Percentiles rank a stretch among this genome's conserved stretches.
Conservation (phyloP, 2,797 vertebrate species). For the Manis javanica region DNA sequence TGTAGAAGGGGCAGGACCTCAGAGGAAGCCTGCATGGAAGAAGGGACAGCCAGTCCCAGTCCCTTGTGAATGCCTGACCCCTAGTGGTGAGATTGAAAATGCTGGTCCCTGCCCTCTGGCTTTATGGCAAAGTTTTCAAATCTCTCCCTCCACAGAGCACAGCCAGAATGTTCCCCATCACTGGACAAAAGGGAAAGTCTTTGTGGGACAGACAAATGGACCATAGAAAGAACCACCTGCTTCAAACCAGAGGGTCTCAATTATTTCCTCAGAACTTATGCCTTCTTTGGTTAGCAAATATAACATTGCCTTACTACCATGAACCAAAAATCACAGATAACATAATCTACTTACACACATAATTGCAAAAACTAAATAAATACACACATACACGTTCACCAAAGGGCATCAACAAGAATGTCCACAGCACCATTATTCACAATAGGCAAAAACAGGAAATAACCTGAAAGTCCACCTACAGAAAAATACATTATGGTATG, state of each 20-base stretch:
- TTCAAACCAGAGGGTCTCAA: not conserved
- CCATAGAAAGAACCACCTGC: not conserved
- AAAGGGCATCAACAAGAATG: not conserved
- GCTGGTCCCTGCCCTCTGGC: not conserved
- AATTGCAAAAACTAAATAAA: not conserved
- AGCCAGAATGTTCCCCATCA: not conserved
- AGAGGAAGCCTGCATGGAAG: not conserved
- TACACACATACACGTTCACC: not conserved
- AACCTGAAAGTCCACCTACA: not conserved
- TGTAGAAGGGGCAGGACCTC: not conserved
- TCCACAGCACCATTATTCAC: not conserved
- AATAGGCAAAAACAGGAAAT: not conserved
- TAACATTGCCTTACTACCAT: not conserved
- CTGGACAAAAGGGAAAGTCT: not conserved
- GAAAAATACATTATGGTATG: not conserved
- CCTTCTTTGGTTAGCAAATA: not conserved
- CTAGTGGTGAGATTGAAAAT: constrained; percentile 56
- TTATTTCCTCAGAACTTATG: not conserved
- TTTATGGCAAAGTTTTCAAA: not conserved
- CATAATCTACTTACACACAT: not conserved
- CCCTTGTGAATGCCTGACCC: constrained; percentile 52
- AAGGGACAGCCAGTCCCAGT: not conserved
- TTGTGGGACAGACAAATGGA: not conserved
- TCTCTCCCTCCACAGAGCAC: not conserved
- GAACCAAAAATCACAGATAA: not conserved